Base-by-base conservation (phyloP, 2,797 vertebrate genomes). In the Ceryle rudis region DNA sequence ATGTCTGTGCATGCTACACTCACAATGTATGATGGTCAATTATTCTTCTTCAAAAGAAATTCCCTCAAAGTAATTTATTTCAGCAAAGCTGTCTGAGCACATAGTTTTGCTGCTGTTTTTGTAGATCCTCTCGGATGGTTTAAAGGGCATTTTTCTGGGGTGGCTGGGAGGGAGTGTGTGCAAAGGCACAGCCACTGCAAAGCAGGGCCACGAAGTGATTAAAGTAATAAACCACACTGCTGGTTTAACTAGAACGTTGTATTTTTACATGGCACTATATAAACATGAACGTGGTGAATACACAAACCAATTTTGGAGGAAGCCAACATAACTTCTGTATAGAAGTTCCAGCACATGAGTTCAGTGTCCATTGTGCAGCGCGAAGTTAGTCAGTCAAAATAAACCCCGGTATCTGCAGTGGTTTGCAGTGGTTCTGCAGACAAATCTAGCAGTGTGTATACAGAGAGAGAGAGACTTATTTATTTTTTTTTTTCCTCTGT, bases 281-380 rank as follows among this genome's bases (percentile, higher is more conserved):
- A 26, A 72, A 46, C 21, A 41, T 4, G n/a, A n/a, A 28, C 3
- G 8, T 19, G 62, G 33, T 19, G 9, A 31, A 25, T 20, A 13
- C 1, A 25, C 31, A 28, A 10, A 33, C 28, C 20, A 6, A 0
- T 42, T 18, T 19, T 37, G 39, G 57, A 74, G 62, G 37, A 71
- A 42, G 26, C 29, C 46, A 41, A 1, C 4, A 0, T 19, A 12
- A 23, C 20, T 55, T 61, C 2, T 17, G 3, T 6, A 1, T 11
- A 8, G 21, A 22, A 49, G 28, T 44, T 55, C 3, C 10, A 72
- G 41, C 61, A 20, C 29, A 5, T 3, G 20, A 19, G 7, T 6
- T 67, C 37, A 9, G 11, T 23, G 11, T 26, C 17, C 16, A 2
- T 31, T 29, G 16, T 21, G 7, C 8, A 57, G 64, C 46, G 8